A percentile compares a stretch with the other conserved stretches of the same genome.
These are phyloP conservation scores for Phodopus roborovskii DNA, from an alignment of 2,113 vertebrate genomes.

Conservation along the genomic window DNA sequence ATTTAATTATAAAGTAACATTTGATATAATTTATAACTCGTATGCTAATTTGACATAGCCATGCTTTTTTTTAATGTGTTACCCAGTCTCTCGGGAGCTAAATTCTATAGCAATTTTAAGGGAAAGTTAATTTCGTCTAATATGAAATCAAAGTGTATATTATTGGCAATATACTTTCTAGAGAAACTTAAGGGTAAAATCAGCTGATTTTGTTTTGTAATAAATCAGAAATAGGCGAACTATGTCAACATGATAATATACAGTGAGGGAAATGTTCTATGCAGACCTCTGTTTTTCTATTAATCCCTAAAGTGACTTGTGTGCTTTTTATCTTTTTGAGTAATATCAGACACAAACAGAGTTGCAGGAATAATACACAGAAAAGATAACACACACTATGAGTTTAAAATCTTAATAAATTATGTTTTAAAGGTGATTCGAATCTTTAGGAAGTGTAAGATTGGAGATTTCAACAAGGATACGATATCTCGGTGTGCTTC, in stretches of 20 bases:
- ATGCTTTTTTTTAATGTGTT: conserved; percentile 52
- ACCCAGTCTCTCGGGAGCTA: conserved; percentile 51
- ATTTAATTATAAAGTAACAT: conserved; percentile 66
- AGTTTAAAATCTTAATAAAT: conserved; percentile 78
- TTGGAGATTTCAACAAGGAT: conserved; percentile 64
- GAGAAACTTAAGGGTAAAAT: conserved; percentile 81
- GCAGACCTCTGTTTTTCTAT: conserved; percentile 82
- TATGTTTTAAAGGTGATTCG: conserved; percentile 75
- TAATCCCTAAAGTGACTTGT: conserved; percentile 82
- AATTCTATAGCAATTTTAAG: conserved; percentile 66
- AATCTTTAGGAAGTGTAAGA: conserved; percentile 74
- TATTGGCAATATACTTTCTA: conserved; percentile 74
- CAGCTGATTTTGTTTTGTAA: conserved; percentile 80
- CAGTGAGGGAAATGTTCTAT: conserved; percentile 84
- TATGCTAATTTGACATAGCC: conserved; percentile 24
- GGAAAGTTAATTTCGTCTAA: conserved; percentile 64
- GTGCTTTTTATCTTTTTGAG: conserved; percentile 83
- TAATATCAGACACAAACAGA: conserved; percentile 76
- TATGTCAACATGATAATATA: conserved; percentile 80
- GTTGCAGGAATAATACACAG: conserved; percentile 74
- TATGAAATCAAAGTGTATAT: conserved; percentile 75
- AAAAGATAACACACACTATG: conserved; percentile 74
- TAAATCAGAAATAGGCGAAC: conserved; percentile 80
- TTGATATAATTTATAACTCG: conserved; percentile 41
- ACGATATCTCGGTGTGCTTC: conserved; percentile 54